Evolutionary conservation across 2,797 vertebrate genomes (phyloP).

Genomic region (Enteromius anoplus): DNA sequence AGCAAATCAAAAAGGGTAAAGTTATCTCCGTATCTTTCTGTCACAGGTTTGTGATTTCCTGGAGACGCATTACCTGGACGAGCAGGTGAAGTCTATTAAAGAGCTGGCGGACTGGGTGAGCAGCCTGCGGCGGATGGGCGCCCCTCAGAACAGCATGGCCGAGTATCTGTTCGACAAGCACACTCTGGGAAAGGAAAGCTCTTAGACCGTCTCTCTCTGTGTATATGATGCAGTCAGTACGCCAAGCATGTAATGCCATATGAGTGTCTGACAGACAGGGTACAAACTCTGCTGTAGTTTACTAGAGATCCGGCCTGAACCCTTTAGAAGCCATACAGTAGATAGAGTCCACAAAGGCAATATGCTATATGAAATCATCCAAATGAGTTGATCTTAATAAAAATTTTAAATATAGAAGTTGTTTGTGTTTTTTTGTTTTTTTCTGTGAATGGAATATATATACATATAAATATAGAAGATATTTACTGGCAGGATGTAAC

Average conservation of each 20-base stretch:
- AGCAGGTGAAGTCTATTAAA: conserved; percentile 96
- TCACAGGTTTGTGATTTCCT: conserved; percentile 91
- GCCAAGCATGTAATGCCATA: neutral
- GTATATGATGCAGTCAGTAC: neutral
- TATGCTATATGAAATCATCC: neutral
- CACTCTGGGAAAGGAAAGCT: conserved; percentile 82
- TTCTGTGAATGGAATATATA: neutral
- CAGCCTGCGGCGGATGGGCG: conserved; percentile 92
- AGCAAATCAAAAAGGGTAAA: neutral
- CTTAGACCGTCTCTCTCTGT: conserved; percentile 62
- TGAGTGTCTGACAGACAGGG: neutral
- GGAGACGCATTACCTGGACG: conserved; percentile 93
- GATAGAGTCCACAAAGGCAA: neutral
- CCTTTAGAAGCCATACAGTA: conserved; percentile 2
- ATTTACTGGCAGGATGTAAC: neutral
- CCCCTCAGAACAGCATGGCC: conserved; percentile 87
- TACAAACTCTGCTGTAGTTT: conserved; percentile 5
- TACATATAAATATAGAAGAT: neutral
- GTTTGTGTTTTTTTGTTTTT: neutral
- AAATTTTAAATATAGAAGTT: neutral
- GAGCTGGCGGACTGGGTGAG: conserved; percentile 88
- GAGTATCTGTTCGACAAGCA: conserved; percentile 98
- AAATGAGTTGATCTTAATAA: conserved; percentile 6
- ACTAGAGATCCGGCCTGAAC: neutral
- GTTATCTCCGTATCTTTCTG: neutral